These are phyloP conservation scores for Electrophaes corylata DNA, from an alignment of 2,888 invertebrate genomes.

Conservation along the genomic window DNA sequence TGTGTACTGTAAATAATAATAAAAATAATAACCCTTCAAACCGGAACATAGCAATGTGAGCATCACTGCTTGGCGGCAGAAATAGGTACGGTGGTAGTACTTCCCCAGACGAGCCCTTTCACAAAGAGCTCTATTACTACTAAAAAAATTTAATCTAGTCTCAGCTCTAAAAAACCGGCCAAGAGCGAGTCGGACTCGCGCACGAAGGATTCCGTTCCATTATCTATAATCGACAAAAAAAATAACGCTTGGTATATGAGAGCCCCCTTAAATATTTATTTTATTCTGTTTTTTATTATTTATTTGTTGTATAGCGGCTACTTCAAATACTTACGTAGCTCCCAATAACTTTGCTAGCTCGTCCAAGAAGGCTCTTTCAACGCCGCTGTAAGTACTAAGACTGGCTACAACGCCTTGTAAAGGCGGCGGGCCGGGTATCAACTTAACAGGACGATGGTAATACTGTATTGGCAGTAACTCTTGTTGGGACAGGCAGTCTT, in stretches of 20 bases:
- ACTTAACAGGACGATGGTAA: constrained; percentile 88
- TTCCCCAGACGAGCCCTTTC: too few relatives aligned
- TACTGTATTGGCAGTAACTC: constrained; percentile 86
- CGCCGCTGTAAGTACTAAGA: constrained; percentile 89
- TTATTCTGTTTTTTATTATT: not conserved
- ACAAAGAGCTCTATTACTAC: too few relatives aligned
- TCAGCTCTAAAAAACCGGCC: too few relatives aligned
- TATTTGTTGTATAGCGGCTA: not conserved
- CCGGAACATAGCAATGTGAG: too few relatives aligned
- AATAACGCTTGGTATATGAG: too few relatives aligned
- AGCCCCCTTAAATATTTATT: too few relatives aligned
- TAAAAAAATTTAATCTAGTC: too few relatives aligned
- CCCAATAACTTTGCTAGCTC: constrained; percentile 89
- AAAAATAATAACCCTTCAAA: not conserved
- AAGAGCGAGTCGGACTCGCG: too few relatives aligned
- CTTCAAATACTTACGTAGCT: constrained; percentile 83
- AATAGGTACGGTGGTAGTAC: too few relatives aligned
- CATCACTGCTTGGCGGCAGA: too few relatives aligned
- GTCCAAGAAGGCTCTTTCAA: constrained; percentile 90
- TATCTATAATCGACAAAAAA: too few relatives aligned
- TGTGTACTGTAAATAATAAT: constrained; percentile 61
- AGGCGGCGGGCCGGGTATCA: constrained; percentile 64
- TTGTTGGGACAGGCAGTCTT: constrained; percentile 86
- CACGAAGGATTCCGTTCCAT: too few relatives aligned
- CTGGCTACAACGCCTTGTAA: constrained; percentile 90